These are phyloP conservation scores for Pherbina coryleti DNA, from an alignment of 2,888 invertebrate genomes.

Conservation along the genomic window DNA sequence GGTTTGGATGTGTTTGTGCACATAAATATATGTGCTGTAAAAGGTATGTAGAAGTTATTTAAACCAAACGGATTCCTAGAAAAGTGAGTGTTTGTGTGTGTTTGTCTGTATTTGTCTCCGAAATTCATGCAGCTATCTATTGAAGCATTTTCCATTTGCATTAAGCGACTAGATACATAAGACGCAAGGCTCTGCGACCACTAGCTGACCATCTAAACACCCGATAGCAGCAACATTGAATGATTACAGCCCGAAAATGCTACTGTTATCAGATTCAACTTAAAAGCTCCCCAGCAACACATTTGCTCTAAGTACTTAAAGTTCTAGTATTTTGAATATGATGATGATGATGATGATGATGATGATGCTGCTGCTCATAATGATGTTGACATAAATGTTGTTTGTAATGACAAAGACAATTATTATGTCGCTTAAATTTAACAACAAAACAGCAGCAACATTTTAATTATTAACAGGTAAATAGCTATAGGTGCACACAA, in stretches of 20 bases:
- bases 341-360: not conserved
- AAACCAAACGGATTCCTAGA: too few species aligned
- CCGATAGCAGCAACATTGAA: too few species aligned
- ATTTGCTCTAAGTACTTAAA: not conserved
- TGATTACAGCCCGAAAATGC: not conserved
- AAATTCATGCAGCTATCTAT: not conserved
- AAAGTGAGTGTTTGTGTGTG: not conserved
- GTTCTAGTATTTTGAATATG: not conserved
- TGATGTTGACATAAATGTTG: not conserved
- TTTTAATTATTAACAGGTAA: not conserved
- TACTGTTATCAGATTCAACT: not conserved
- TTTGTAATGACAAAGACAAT: not conserved
- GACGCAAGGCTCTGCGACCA: too few species aligned
- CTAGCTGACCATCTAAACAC: too few species aligned
- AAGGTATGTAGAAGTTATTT: too few species aligned
- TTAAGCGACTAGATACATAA: too few species aligned
- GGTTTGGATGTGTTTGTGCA: not conserved
- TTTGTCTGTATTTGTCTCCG: not conserved
- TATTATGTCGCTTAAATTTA: not conserved
- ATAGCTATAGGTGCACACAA: not conserved
- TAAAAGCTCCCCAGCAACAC: not conserved
- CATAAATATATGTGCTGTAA: too few species aligned
- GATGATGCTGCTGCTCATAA: not conserved
- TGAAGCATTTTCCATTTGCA: too few species aligned
- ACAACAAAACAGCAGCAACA: not conserved